Base-by-base conservation (phyloP, 2,797 vertebrate genomes). In the Sebastes umbrosus region DNA sequence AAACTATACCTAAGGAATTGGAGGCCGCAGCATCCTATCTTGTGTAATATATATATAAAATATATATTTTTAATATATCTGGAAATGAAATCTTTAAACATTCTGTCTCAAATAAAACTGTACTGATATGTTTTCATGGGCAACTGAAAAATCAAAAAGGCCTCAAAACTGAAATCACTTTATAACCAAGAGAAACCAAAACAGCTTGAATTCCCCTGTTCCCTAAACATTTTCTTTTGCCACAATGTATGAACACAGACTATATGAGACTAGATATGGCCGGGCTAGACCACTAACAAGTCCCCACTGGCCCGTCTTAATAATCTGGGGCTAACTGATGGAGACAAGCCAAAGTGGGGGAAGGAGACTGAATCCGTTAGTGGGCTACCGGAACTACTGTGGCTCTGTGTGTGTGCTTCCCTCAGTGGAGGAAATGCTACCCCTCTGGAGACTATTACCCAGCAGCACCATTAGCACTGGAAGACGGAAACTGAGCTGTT, bases 251-350 rank as follows among this genome's bases (percentile, higher is more conserved):
- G 75, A 88, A 78, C 46, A 20, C 46, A 57, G 34, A 76, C 60
- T 32, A 20, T 70, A 46, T 34, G 50, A 85, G 83, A 75, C 75
- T 63, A 84, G 82, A 87, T 88, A 78, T 65, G 75, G 27, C 55
- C 20, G 58, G 64, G n/a, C 76, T 50, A 82, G 79, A 93, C 90
- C 82, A 85, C 91, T 83, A 94, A 94, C 90, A 87, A 84, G 86
- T 84, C 93, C 93, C 88, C 77, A 75, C 24, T 90, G 90, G 84
- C 82, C 76, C 72, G 66, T 84, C 80, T 79, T 93, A 94, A 92
- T 84, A 92, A 94, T 91, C 84, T 84, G 82, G 81, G 84, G 79
- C 94, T 95, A 96, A 95, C 93, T 95, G 95, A 96, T 96, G 91
- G 92, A 95, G 94, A 96, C 95, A 91, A 69, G 87, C 86, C 92